Evolutionary conservation across 2,888 invertebrate genomes (phyloP), one percentile per base, ranked within the genome.

Genomic region (Boloria selene): DNA sequence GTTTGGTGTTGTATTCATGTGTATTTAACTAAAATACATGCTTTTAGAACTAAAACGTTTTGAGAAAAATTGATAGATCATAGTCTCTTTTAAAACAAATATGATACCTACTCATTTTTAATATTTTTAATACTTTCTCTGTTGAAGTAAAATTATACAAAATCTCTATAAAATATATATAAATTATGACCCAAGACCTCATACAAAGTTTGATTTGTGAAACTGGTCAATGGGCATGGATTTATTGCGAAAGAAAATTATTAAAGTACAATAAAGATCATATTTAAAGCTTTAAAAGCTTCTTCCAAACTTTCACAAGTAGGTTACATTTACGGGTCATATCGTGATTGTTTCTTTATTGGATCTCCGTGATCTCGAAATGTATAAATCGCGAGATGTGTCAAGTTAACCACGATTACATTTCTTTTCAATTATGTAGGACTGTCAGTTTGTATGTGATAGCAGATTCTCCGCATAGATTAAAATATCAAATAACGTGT

Each of bases 271-370:
- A 44, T 42, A 3, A 18, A 7, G 42, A 55, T 18, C 1, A 55
- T 14, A 44, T 5, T 42, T 42, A 42, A 17, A 16, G 1, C 26
- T 31, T 26, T 45, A 49, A 59, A 31, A 31, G 49, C 2, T 49
- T 47, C 17, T 47, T 26, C 49, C 31, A 59, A 59, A 59, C 59
- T 59, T 59, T 59, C 59, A 17, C 49, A 49, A 59, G 49, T 62
- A 49, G 22, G 38, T 51, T 45, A 26, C 51, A 51, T 31, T 64
- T 51, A 51, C 51, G 17, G 64, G 64, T 64, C 64, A 64, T 58
- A 31, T 58, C 64, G 64, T 64, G 64, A 64, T 64, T 49, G 56
- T 64, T 64, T 52, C 64, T 56, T 58, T 64, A 64, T 64, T 64
- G 64, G 51, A 64, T 58, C 44, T 56, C 14, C n/a, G 50, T 16